Base-by-base conservation (phyloP, 2,113 vertebrate species). In the Nothocercus julius region DNA sequence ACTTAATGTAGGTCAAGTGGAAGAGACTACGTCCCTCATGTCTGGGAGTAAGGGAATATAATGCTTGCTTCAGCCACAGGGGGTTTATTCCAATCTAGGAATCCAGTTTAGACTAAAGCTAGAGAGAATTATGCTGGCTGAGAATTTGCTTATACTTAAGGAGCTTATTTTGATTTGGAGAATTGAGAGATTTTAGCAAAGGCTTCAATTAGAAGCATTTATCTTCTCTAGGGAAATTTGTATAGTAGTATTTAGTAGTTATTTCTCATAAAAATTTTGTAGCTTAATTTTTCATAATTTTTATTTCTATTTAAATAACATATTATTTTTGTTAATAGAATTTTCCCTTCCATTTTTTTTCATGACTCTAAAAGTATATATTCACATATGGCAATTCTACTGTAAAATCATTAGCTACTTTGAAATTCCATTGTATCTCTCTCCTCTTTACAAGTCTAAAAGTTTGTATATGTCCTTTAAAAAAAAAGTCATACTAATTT, bases 91-190 rank as follows among this genome's bases (percentile, higher is more conserved):
- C 77, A 87, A 16, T 68, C 61, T 21, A 79, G 62, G 53, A 93
- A 87, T 94, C 84, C 62, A 87, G 89, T 95, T 87, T 87, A 87
- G 83, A 44, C 38, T 93, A 72, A 92, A 94, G 66, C 77, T 89
- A 38, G 42, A 79, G 74, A 92, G 86, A 89, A 93, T 92, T 93
- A 56, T 89, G 64, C 74, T 7, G 68, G 74, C 91, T 89, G 94
- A 92, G 92, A 96, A 96, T 94, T 95, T 94, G 28, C 86, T 94
- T 94, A 90, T 53, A 34, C 34, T 86, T 95, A 95, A 93, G 89
- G 78, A 84, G 96, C 77, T 90, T 97, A 84, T 78, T 92, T 95
- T 82, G 73, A 79, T 93, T 93, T 89, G 51, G 47, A 78, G 47
- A 87, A 58, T 89, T 89, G 77, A 73, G 77, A 95, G 81, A 90